Percentiles rank a stretch among this genome's conserved stretches.
Conservation (phyloP, 2,888 invertebrate species). For the Hypomecis atomaria region DNA sequence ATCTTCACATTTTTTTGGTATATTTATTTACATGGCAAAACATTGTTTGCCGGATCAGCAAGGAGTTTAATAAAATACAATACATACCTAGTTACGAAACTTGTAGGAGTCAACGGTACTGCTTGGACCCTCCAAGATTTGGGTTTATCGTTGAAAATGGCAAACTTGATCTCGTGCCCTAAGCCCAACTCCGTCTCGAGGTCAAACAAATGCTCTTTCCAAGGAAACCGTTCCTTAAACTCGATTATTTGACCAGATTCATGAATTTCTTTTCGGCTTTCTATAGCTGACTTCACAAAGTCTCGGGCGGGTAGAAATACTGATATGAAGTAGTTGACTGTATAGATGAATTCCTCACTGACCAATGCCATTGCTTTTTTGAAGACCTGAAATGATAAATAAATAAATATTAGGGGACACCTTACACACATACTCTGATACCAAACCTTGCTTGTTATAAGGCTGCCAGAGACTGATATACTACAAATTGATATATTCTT, state of each 20-base stretch:
- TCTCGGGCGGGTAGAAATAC: constrained; percentile 95
- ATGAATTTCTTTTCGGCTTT: constrained; percentile 82
- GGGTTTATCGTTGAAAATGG: constrained; percentile 87
- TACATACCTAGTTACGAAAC: constrained; percentile 88
- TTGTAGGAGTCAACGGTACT: constrained; percentile 89
- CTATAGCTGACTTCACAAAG: constrained; percentile 89
- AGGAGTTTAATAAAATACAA: too few relatives aligned
- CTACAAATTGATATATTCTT: too few relatives aligned
- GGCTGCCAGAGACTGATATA: too few relatives aligned
- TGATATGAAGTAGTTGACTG: constrained; percentile 85
- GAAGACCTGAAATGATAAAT: constrained; percentile 79
- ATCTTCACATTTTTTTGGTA: too few relatives aligned
- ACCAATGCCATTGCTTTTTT: constrained; percentile 90
- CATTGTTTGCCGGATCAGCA: too few relatives aligned
- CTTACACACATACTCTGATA: too few relatives aligned
- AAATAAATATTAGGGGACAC: too few relatives aligned
- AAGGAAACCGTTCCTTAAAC: constrained; percentile 90
- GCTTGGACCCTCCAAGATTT: constrained; percentile 93
- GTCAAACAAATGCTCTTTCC: constrained; percentile 95
- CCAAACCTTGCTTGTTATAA: too few relatives aligned
- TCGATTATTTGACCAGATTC: constrained; percentile 92
- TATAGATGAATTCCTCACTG: constrained; percentile 91
- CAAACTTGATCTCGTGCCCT: constrained; percentile 87
- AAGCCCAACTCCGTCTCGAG: constrained; percentile 91
- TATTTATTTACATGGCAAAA: too few relatives aligned